Conservation (phyloP, 30 jellyfish, hydroid and myxozoan genomes). For the Turritopsis dohrnii region DNA sequence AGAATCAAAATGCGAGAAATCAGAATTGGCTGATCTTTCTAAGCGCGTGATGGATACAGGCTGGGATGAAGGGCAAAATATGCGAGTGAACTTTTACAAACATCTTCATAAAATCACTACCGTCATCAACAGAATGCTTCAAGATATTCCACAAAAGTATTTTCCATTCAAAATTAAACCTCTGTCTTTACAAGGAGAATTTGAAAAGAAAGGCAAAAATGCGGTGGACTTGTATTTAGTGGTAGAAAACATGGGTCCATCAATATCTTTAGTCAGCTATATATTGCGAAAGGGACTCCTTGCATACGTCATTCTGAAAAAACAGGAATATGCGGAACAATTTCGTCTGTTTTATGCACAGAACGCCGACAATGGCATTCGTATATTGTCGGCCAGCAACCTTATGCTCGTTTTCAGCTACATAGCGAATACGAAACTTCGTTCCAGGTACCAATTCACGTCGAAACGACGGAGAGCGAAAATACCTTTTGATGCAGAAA, state of each 20-base stretch:
- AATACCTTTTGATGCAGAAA: constrained; percentile 51
- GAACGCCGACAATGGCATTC: constrained; percentile 8
- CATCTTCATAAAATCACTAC: constrained; percentile 34
- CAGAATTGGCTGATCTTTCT: not conserved
- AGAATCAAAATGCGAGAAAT: constrained; percentile 1
- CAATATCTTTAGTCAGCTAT: constrained; percentile 34
- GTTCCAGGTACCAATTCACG: not conserved
- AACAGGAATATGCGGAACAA: constrained; percentile 15
- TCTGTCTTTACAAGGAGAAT: constrained; percentile 23
- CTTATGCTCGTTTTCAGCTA: constrained; percentile 68
- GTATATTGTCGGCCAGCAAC: constrained; percentile 66
- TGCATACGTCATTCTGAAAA: constrained; percentile 44
- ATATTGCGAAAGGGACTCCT: not conserved
- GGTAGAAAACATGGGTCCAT: constrained; percentile 18
- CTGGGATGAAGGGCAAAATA: constrained; percentile 50
- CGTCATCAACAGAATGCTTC: constrained; percentile 45
- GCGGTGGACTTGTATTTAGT: constrained; percentile 48
- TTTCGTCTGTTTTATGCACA: constrained; percentile 53
- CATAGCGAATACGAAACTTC: constrained; percentile 24
- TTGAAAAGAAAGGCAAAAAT: constrained; percentile 48
- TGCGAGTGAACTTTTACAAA: constrained; percentile 36
- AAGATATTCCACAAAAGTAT: constrained; percentile 33
- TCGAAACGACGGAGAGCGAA: not conserved
- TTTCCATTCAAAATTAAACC: constrained; percentile 54
- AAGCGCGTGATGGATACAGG: constrained; percentile 18